Evolutionary conservation across 2,888 invertebrate species (phyloP).

Genomic region (Sipha maydis): DNA sequence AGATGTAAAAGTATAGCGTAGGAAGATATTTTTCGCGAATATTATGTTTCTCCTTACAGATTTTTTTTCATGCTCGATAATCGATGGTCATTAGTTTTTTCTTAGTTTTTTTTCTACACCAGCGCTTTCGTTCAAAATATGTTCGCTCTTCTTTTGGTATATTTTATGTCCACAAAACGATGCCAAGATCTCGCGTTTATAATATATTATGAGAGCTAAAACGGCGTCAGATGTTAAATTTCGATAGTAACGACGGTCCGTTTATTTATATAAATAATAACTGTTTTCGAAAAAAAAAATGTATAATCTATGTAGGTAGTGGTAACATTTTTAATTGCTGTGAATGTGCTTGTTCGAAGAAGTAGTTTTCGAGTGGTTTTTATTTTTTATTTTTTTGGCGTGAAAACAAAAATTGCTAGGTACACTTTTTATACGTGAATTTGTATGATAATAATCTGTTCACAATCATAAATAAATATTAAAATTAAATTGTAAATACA

Average conservation of each 20-base stretch:
- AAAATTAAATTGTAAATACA: background rate
- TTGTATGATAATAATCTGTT: conserved; percentile 36
- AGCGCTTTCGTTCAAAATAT: no score
- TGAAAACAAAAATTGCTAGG: conserved; percentile 43
- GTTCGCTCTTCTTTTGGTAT: no score
- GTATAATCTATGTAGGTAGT: background rate
- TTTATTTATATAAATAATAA: background rate
- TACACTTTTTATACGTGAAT: background rate
- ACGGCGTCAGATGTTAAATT: background rate
- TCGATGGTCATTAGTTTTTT: no score
- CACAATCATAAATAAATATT: background rate
- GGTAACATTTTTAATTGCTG: conserved; percentile 8
- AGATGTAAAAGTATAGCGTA: no score
- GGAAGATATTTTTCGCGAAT: no score
- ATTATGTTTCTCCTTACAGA: no score
- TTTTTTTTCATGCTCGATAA: no score
- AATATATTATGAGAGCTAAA: background rate
- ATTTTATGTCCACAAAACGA: background rate
- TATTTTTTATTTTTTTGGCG: conserved; percentile 18
- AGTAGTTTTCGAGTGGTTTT: background rate
- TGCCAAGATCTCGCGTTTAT: background rate
- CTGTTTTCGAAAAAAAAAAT: background rate
- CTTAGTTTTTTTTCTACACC: no score
- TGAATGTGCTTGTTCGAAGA: background rate
- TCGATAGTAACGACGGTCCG: background rate